These are phyloP conservation scores for Aspidiotus rigidus DNA, from an alignment of 2,888 invertebrate genomes.

Conservation along the genomic window DNA sequence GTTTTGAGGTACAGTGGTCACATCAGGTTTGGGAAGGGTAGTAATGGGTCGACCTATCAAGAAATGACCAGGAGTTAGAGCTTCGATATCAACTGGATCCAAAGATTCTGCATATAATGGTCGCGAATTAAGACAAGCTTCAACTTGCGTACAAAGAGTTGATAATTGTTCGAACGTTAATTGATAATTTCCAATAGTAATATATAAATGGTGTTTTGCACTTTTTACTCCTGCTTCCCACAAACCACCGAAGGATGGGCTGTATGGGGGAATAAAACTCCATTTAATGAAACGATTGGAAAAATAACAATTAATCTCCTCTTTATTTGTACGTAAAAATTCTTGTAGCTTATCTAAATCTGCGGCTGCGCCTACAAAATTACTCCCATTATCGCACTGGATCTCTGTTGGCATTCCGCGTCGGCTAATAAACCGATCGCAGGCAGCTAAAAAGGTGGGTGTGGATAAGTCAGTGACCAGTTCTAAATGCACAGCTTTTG, in stretches of 20 bases:
- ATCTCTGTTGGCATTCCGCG: slow-evolving; percentile 34
- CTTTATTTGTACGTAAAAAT: not conserved
- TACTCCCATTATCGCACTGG: slow-evolving; percentile 36
- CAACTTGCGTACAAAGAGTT: not conserved
- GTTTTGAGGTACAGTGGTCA: slow-evolving; percentile 32
- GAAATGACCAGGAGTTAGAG: slow-evolving; percentile 38
- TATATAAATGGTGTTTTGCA: not conserved
- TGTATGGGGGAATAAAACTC: not conserved
- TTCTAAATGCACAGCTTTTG: slow-evolving; percentile 36
- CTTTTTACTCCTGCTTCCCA: slow-evolving; percentile 15
- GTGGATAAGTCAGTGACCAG: slow-evolving; percentile 32
- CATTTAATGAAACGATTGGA: not conserved
- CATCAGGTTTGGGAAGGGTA: slow-evolving; percentile 38
- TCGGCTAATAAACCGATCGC: slow-evolving; percentile 34
- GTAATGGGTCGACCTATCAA: slow-evolving; percentile 39
- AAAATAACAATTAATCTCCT: not conserved
- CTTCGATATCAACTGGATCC: not conserved
- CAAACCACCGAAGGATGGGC: slow-evolving; percentile 8
- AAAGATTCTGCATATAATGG: not conserved
- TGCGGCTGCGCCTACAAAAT: slow-evolving; percentile 3
- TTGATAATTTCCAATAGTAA: slow-evolving; percentile 38
- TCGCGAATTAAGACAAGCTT: not conserved
- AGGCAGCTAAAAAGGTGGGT: slow-evolving; percentile 26
- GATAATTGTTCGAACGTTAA: slow-evolving; percentile 26
- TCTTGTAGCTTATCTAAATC: not conserved